Conservation (phyloP, 2,888 invertebrate species). For the Caenorhabditis doughertyi region DNA sequence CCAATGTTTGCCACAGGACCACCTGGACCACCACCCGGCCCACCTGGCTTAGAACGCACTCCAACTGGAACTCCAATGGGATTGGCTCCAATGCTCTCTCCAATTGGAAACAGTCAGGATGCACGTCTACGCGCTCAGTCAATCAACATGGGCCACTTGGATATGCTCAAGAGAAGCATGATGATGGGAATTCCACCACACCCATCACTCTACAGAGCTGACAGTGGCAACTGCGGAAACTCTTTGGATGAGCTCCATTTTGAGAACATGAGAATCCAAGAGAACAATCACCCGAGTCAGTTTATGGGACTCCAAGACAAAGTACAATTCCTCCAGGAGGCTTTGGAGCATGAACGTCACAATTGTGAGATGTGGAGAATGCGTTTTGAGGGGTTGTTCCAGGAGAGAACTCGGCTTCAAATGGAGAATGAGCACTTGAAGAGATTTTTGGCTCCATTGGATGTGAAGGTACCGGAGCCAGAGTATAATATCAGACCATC, state of each 20-base stretch:
- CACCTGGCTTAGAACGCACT: not conserved
- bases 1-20: too few relatives aligned
- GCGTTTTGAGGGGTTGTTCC: constrained; percentile 56
- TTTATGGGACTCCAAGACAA: constrained; percentile 51
- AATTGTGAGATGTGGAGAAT: constrained; percentile 11
- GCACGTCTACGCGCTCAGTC: constrained; percentile 70
- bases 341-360: constrained; percentile 62
- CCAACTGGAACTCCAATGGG: not conserved
- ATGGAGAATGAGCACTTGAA: constrained; percentile 22
- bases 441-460: not conserved
- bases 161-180: constrained; percentile 61
- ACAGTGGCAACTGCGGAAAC: constrained; percentile 65
- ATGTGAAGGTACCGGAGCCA: not conserved
- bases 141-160: constrained; percentile 74
- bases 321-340: constrained; percentile 65
- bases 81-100: not conserved
- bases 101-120: constrained; percentile 40
- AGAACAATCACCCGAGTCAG: not conserved
- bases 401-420: constrained; percentile 61
- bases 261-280: constrained; percentile 49
- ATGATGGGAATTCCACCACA: constrained; percentile 64
- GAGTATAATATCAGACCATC: constrained; percentile 49
- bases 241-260: constrained; percentile 71
- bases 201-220: constrained; percentile 68
- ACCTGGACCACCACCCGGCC: constrained; percentile 37